Base-by-base conservation (phyloP, 30 jellyfish, hydroid and myxozoan genomes). In the Hydractinia echinata region DNA sequence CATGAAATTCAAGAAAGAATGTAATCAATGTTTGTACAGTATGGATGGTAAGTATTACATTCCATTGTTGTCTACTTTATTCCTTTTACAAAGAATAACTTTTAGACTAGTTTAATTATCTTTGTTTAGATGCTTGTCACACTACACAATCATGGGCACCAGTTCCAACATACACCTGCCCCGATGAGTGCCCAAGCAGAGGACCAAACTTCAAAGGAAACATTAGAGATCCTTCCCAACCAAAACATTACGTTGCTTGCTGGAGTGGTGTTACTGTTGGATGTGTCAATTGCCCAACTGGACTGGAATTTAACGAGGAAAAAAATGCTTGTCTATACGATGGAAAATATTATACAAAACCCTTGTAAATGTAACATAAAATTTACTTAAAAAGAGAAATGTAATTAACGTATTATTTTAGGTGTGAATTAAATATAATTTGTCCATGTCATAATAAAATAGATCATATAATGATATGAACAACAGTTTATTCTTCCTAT, bases 241-340 rank as follows among this genome's bases (percentile, higher is more conserved):
- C 19, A 6, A 53, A 14, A 13, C 85, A 77, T 8, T 77, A 77
- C 54, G 73, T 77, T 60, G 85, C 79, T 77, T 77, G 85, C 30
- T 77, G 85, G 85, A 61, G 53, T 16, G 85, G 85, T 20, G 76
- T 54, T 56, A 77, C 85, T 7, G 61, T 30, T 44, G 85, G 85
- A 55, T 77, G 85, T 4, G 85, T 77, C 18, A 19, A 50, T 4
- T 77, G 85, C 82, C 85, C 85, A 19, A 4, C 85, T 10, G 82
- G 73, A 21, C 44, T 77, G 73, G 30, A 52, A 64, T 77, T 77
- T 61, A 77, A 77, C 85, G 85, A 77, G 49, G 19, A 55, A 0
- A 48, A 15, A 60, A 77, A 77, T 15, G 85, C 85, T 5, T 77
- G 85, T 55, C 53, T 77, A 4, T 77, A 16, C 51, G 78, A 77